Conservation (phyloP, 2,888 invertebrate species). For the Chorisops tibialis region DNA sequence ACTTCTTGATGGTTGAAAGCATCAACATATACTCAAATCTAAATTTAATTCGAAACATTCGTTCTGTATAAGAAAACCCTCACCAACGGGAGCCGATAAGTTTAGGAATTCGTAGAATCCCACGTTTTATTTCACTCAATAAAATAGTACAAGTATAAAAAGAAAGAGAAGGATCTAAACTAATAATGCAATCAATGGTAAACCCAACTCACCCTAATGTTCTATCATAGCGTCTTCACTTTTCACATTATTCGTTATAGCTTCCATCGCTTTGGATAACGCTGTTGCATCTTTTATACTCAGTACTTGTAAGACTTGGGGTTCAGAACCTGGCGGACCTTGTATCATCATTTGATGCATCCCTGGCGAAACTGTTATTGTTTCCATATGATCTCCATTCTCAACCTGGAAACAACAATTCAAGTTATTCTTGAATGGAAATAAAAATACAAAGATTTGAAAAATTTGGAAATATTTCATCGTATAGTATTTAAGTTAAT, state of each 20-base stretch:
- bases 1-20: too few species aligned
- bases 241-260: constrained; percentile 64
- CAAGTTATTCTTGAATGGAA: too few species aligned
- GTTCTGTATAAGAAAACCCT: too few species aligned
- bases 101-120: too few species aligned
- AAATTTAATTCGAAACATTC: too few species aligned
- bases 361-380: constrained; percentile 72
- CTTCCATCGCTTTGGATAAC: constrained; percentile 76
- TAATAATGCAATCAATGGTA: too few species aligned
- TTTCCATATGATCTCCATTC: constrained; percentile 71
- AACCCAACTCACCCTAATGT: constrained; percentile 40
- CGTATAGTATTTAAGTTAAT: neutral
- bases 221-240: constrained; percentile 62
- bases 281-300: constrained; percentile 81
- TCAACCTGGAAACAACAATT: constrained; percentile 60
- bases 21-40: too few species aligned
- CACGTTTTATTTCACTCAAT: too few species aligned
- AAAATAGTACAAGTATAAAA: too few species aligned
- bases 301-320: constrained; percentile 77
- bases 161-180: too few species aligned
- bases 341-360: constrained; percentile 82
- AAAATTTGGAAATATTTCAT: neutral
- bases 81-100: too few species aligned
- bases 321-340: constrained; percentile 64
- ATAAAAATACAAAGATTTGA: neutral